Evolutionary conservation across 1,140 invertebrate species (phyloP), one percentile per base, ranked within the genome.

Genomic region (Bombus picipes): DNA sequence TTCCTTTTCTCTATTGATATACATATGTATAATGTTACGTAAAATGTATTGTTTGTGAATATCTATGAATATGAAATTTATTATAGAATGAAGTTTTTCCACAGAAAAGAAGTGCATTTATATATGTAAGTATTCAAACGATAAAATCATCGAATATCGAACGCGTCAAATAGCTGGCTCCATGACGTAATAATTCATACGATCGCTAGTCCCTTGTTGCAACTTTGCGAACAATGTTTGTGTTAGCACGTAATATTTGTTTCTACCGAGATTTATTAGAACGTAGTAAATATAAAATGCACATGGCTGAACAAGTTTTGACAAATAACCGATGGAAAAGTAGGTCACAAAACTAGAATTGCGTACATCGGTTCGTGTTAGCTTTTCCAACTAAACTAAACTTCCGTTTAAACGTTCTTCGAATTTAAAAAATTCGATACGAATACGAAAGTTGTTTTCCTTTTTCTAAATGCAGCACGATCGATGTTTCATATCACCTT

Each of bases 231-330:
- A 77, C 62, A 70, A 28, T 57, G 25, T 41, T 32, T 22, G 41
- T n/a, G 62, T 34, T 18, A 10, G 15, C 47, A 18, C 25, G 25
- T 34, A 12, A 34, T 81, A 81, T 73, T 72, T 70, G n/a, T 47
- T 70, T 53, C 13, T 43, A 25, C 5, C 10, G 18, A 71, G 37
- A 72, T 81, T 81, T 81, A 81, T 81, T 73, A 81, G 53, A 62
- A 81, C 80, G 53, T 73, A 22, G 28, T 73, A 72, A 73, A 72
- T 62, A 72, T 28, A 71, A 53, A 43, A 57, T 3, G 43, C 1
- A 47, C 22, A 57, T 12, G 13, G 32, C 3, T 34, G 59, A 28
- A 57, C 34, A 62, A 41, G 34, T 73, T 43, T 53, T 37, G 47
- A 41, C 80, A 62, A 73, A 70, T 37, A 70, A 53, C n/a, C 8